A percentile compares a stretch with the other conserved stretches of the same genome.
These are phyloP conservation scores for Protophormia terraenovae DNA, from an alignment of 2,888 invertebrate genomes.

Conservation along the genomic window DNA sequence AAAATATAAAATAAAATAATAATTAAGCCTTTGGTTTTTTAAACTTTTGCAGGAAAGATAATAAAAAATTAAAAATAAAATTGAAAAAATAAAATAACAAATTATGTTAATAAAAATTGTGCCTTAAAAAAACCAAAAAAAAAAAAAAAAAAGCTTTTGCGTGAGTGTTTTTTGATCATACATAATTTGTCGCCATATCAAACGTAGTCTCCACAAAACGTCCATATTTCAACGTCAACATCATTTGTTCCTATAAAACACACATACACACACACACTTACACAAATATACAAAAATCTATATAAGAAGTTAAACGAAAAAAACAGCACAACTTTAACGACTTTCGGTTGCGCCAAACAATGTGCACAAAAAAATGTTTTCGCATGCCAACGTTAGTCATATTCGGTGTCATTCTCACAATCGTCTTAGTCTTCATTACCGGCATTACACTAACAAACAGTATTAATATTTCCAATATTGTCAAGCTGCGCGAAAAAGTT, in stretches of 20 bases:
- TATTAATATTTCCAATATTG: slow-evolving; percentile 80
- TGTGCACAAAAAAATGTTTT: slow-evolving; percentile 80
- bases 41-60: slow-evolving; percentile 9
- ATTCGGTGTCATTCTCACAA: slow-evolving; percentile 81
- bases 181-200: slow-evolving; percentile 10
- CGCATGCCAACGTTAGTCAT: slow-evolving; percentile 81
- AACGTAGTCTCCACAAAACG: neutral
- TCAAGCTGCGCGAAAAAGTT: slow-evolving; percentile 79
- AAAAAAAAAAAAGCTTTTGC: neutral
- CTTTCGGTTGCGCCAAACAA: slow-evolving; percentile 70
- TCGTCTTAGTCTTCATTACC: slow-evolving; percentile 83
- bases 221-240: neutral
- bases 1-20: slow-evolving; percentile 26
- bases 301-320: neutral
- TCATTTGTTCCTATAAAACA: neutral
- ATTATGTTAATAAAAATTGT: slow-evolving; percentile 45
- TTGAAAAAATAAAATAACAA: slow-evolving; percentile 6
- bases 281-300: too few relatives aligned
- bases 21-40: neutral
- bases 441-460: slow-evolving; percentile 82
- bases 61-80: slow-evolving; percentile 21
- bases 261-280: too few relatives aligned
- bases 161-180: slow-evolving; percentile 27
- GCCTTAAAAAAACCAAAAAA: slow-evolving; percentile 43
- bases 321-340: neutral